phyloP scores from a whole-genome alignment of 2,888 invertebrate genomes.

The Gnatocerus cornutus region DNA sequence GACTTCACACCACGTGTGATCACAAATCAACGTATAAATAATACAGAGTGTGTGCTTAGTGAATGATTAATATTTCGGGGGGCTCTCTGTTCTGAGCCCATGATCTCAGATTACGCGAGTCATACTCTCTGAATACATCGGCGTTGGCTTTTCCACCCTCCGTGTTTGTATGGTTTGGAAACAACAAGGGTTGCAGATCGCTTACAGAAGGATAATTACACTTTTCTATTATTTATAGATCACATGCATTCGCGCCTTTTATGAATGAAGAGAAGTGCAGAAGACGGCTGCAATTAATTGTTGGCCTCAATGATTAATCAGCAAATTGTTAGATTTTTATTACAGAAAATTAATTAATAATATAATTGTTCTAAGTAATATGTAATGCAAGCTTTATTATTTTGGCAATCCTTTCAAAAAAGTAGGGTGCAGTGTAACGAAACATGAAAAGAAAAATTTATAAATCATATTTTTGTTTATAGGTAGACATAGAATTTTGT shows the following conservation, averaged over 20 bases:
- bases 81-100: constrained; percentile 56
- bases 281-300: no score
- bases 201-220: constrained; percentile 67
- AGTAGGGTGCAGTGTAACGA: no score
- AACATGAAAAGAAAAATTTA: no score
- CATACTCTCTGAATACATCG: constrained; percentile 64
- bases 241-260: constrained; percentile 54
- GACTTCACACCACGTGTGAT: constrained; percentile 60
- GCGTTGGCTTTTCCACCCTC: constrained; percentile 55
- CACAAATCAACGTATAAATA: constrained; percentile 63
- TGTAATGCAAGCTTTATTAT: no score
- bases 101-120: constrained; percentile 66
- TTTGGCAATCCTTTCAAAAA: no score
- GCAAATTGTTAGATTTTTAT: no score
- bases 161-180: constrained; percentile 62
- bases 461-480: no score
- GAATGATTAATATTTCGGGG: constrained; percentile 64
- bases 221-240: constrained; percentile 67
- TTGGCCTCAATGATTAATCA: no score
- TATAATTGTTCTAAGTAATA: no score
- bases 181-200: constrained; percentile 65
- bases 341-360: no score
- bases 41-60: constrained; percentile 60
- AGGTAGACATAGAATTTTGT: no score
- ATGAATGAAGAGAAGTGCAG: background rate